Evolutionary conservation across 2,797 vertebrate genomes (phyloP).

Genomic region (Acrossocheilus wenchowensis): DNA sequence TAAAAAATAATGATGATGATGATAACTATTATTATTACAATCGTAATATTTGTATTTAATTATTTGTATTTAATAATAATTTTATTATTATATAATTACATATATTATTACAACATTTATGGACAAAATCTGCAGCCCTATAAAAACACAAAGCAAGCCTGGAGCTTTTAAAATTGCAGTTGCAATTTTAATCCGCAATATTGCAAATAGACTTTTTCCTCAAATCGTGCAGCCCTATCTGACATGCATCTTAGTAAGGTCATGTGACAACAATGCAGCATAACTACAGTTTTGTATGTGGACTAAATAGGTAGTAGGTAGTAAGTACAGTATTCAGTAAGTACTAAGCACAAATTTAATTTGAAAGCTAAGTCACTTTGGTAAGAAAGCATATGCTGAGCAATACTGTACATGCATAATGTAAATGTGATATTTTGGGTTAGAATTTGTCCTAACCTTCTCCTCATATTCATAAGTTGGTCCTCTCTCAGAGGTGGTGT

Average conservation of each 20-base stretch:
- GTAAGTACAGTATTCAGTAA: background rate
- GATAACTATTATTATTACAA: background rate
- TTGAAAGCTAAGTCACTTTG: background rate
- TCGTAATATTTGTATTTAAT: background rate
- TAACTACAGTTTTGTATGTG: background rate
- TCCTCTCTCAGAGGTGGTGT: conserved; percentile 79
- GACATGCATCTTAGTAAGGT: background rate
- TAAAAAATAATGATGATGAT: background rate
- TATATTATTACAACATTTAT: background rate
- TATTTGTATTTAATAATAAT: background rate
- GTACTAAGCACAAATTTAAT: background rate
- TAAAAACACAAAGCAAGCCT: background rate
- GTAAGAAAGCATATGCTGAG: background rate
- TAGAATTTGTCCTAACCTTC: conserved; percentile 74
- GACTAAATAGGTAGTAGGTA: background rate
- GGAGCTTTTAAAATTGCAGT: background rate
- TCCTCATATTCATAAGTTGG: conserved; percentile 84
- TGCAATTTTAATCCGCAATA: background rate
- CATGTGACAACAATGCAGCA: background rate
- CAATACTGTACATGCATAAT: background rate
- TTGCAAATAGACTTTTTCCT: background rate
- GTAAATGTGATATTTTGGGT: background rate
- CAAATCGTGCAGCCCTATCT: background rate
- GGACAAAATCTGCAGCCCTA: background rate
- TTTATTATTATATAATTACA: background rate